Evolutionary conservation across 2,113 vertebrate genomes (phyloP), one percentile per base, ranked within the genome.

Genomic region (Camelus dromedarius): DNA sequence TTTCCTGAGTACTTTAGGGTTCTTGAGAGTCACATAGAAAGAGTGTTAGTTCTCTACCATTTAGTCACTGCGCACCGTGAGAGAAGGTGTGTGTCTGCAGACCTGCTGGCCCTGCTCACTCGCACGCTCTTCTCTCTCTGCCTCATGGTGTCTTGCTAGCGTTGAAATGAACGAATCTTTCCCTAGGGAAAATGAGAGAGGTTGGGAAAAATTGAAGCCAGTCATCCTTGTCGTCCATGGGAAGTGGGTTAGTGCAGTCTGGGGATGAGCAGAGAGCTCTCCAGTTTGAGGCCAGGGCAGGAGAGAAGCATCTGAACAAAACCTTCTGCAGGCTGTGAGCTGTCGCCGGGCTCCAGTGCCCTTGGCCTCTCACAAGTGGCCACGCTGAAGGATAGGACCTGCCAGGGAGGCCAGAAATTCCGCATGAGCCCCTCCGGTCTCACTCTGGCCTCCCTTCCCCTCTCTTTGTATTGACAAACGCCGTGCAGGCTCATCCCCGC

Each of bases 81-180:
- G 62, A 38, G 54, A 60, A 84, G 56, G 22, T 8, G 10, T 19
- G 3, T 60, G 24, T 75, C 69, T 83, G 69, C 14, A 48, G 26
- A 4, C 77, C 26, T 30, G 48, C n/a, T 75, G 19, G 28, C 50
- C 11, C 48, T 19, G 22, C 5, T 3, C 0, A 18, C 46, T 4
- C 35, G 28, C 6, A 32, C 52, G n/a, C 50, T 42, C 26, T 60
- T 10, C 67, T 58, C 66, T 38, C 32, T 9, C 14, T 8, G 16
- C 35, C 54, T 32, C 7, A 14, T 6, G 1, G 50, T 48, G 18
- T 86, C 58, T 15, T 18, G 13, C 72, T 72, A 84, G 84, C 32
- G 22, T 79, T 84, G 73, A 89, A 84, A 58, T 70, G 56, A 93
- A 56, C 62, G 72, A 56, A 60, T 81, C 80, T 94, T 95, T 95